phyloP scores from a whole-genome alignment of 2,888 invertebrate genomes.

The Aplocera efformata region DNA sequence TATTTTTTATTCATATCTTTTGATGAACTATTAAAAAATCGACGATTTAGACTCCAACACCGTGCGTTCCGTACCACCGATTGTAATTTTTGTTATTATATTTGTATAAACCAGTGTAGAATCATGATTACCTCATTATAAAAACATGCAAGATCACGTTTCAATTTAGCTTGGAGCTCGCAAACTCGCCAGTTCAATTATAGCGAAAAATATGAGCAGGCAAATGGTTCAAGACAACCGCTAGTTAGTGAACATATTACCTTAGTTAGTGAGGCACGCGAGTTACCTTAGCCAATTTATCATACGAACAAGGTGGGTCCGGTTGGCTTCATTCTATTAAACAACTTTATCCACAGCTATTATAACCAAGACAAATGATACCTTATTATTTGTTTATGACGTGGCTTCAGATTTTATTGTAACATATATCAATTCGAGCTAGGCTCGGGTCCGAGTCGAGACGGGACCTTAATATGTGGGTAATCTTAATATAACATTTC shows the following conservation, averaged over 20 bases:
- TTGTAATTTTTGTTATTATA: no score
- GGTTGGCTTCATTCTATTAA: conserved; percentile 17
- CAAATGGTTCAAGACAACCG: conserved; percentile 26
- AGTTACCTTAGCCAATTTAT: conserved; percentile 24
- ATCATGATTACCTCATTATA: no score
- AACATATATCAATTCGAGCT: no score
- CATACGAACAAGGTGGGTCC: conserved; percentile 26
- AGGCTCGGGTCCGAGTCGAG: no score
- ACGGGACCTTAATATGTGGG: no score
- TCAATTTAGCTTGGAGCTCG: neutral
- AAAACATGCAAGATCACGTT: conserved; percentile 1
- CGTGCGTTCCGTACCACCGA: no score
- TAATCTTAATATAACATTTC: no score
- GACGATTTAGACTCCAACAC: no score
- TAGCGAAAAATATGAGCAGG: conserved; percentile 17
- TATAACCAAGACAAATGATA: conserved; percentile 3
- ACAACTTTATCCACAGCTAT: conserved; percentile 18
- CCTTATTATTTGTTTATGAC: conserved; percentile 1
- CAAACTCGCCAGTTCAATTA: conserved; percentile 8
- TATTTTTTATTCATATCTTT: no score
- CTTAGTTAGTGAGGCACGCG: conserved; percentile 27
- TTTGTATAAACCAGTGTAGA: no score
- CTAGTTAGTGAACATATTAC: conserved; percentile 24
- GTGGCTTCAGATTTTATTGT: neutral
- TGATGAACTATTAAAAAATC: no score